Evolutionary conservation across 2,113 vertebrate genomes (phyloP), one percentile per base, ranked within the genome.

Genomic region (Albula glossodonta): DNA sequence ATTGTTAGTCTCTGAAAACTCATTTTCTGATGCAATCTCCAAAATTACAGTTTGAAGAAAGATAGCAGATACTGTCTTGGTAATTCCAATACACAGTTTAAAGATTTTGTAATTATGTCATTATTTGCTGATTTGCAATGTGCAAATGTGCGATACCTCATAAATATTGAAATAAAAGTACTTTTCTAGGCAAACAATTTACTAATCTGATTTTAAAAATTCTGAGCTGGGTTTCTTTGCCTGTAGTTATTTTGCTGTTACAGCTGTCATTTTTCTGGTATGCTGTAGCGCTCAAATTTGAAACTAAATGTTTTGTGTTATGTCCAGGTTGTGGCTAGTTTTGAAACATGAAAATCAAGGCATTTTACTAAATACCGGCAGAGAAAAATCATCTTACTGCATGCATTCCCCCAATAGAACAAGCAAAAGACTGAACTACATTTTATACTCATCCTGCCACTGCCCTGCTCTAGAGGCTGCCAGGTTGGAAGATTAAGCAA

Each of bases 401-500:
- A 48, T 13, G 41, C 5, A 22, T 79, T 63, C 17, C 5, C 41
- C 48, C 10, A 79, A 31, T 9, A 11, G 57, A 81, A 51, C 56
- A 66, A 15, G 78, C 17, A 0, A 19, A 4, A 22, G 53, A 60
- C 10, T 48, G 31, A 57, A 6, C 78, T 81, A 11, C 49, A 12
- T 25, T 19, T 48, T 4, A 41, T 1, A 41, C 49, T n/a, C 81
- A 77, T 50, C 57, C 51, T 51, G 57, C 49, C 63, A 83, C 25
- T 48, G 52, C 31, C 31, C 11, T 11, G 13, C 53, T 49, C 80
- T 12, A 1, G 8, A 74, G 51, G 50, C 9, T 77, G 66, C 51
- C 51, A 49, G 31, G 53, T 50, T 19, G 70, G 52, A 60, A 83
- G 80, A 82, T 74, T 86, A 86, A 22, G n/a, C 51, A 5, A 50